Percentiles rank a stretch among this genome's conserved stretches.
These are phyloP conservation scores for Microtus richardsoni DNA, from an alignment of 2,113 vertebrate genomes.

Conservation along the genomic window DNA sequence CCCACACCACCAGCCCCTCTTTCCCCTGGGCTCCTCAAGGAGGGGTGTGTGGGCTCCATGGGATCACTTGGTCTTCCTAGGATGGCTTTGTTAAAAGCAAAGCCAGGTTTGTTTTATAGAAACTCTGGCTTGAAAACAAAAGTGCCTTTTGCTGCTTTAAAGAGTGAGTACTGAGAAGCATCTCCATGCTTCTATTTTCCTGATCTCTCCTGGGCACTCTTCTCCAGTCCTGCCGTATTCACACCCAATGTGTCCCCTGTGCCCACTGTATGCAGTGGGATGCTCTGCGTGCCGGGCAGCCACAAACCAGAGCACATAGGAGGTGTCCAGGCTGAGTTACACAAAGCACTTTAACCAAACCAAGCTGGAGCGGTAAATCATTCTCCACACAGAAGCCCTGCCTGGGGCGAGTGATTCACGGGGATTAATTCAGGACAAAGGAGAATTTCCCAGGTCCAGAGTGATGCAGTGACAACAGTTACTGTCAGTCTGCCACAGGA, in stretches of 20 bases:
- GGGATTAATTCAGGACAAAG: background rate
- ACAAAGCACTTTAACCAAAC: constrained; percentile 66
- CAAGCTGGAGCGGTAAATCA: background rate
- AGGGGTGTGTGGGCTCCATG: background rate
- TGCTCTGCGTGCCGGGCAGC: background rate
- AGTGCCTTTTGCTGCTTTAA: constrained; percentile 79
- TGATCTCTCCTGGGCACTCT: background rate
- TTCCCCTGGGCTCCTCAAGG: background rate
- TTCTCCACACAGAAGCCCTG: background rate
- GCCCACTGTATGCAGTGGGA: background rate
- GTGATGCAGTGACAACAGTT: background rate
- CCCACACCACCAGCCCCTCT: background rate
- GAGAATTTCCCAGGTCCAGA: background rate
- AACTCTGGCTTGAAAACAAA: constrained; percentile 63
- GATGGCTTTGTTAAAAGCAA: background rate
- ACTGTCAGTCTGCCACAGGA: background rate
- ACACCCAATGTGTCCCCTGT: accelerated
- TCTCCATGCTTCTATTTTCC: constrained; percentile 24
- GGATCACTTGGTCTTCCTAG: background rate
- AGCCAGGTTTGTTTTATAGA: constrained; percentile 38
- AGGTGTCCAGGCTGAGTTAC: background rate
- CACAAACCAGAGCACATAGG: background rate
- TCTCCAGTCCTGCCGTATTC: background rate
- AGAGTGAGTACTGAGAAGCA: constrained; percentile 35
- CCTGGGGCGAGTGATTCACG: background rate